Evolutionary conservation across 2,797 vertebrate species (phyloP).

Genomic region (Molossus molossus): DNA sequence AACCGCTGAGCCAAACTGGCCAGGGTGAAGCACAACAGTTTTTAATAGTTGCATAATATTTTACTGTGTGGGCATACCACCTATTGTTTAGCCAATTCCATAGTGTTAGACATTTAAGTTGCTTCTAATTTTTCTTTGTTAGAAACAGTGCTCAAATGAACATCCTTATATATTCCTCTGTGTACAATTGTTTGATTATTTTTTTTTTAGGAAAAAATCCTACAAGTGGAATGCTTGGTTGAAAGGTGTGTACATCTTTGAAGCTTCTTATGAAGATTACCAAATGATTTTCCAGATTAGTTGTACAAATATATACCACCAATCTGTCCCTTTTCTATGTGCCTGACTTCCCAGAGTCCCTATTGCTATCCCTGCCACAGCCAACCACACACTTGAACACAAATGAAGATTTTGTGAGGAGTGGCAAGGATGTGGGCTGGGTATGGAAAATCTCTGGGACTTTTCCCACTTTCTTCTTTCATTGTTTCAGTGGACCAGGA

Average conservation of each 20-base stretch:
- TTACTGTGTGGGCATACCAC: not conserved
- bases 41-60: conserved; percentile 27
- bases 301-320: conserved; percentile 5
- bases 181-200: conserved; percentile 60
- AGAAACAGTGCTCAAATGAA: conserved; percentile 11
- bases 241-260: conserved; percentile 6
- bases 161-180: not conserved
- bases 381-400: not conserved
- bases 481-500: not conserved
- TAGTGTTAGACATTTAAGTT: conserved; percentile 49
- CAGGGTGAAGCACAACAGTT: conserved; percentile 7
- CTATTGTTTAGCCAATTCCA: not conserved
- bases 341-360: not conserved
- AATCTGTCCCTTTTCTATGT: conserved; percentile 1
- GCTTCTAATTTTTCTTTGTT: conserved; percentile 47
- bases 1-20: too few species aligned
- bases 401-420: conserved; percentile 18
- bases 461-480: conserved; percentile 26
- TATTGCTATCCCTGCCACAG: not conserved
- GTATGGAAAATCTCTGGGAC: conserved; percentile 19
- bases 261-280: conserved; percentile 29
- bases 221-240: not conserved
- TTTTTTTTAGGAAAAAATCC: not conserved
- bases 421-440: conserved; percentile 12
- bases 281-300: conserved; percentile 37